phyloP scores from a whole-genome alignment of 2,113 vertebrate genomes.

The Pteruthius melanotis region DNA sequence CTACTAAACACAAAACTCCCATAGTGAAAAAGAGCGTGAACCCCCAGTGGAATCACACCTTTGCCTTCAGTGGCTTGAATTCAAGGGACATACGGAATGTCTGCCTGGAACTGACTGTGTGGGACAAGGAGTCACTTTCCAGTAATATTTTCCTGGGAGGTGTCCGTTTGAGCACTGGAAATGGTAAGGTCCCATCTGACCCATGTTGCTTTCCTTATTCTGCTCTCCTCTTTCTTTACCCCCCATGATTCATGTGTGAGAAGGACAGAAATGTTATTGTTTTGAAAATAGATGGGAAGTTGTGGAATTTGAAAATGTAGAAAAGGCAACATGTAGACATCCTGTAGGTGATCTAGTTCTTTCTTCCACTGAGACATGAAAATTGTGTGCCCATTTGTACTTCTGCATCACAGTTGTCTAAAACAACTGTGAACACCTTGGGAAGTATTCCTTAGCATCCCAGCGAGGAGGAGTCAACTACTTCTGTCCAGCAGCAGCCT shows the following conservation, averaged over 20 bases:
- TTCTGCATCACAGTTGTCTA: not conserved
- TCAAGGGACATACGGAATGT: slow-evolving; percentile 85
- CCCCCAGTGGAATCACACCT: slow-evolving; percentile 95
- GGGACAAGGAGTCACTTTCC: slow-evolving; percentile 94
- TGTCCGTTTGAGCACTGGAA: slow-evolving; percentile 86
- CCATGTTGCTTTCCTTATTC: not conserved
- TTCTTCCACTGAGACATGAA: not conserved
- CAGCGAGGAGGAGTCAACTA: not conserved
- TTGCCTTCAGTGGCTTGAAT: slow-evolving; percentile 87
- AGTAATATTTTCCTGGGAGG: slow-evolving; percentile 96
- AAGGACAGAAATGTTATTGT: not conserved
- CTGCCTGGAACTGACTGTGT: slow-evolving; percentile 92
- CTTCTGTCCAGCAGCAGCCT: not conserved
- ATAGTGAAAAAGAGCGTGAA: slow-evolving; percentile 89
- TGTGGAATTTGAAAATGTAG: not conserved
- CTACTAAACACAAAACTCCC: slow-evolving; percentile 94
- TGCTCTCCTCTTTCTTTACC: not conserved
- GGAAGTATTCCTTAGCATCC: not conserved
- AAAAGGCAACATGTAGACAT: not conserved
- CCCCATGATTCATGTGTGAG: rapidly evolving
- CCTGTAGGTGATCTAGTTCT: not conserved
- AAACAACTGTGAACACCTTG: not conserved
- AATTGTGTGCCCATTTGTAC: not conserved
- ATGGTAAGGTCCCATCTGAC: slow-evolving; percentile 72
- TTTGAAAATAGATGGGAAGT: not conserved